These are phyloP conservation scores for Aphelenchoides avenae DNA, from an alignment of 1,140 invertebrate genomes.

Conservation along the genomic window DNA sequence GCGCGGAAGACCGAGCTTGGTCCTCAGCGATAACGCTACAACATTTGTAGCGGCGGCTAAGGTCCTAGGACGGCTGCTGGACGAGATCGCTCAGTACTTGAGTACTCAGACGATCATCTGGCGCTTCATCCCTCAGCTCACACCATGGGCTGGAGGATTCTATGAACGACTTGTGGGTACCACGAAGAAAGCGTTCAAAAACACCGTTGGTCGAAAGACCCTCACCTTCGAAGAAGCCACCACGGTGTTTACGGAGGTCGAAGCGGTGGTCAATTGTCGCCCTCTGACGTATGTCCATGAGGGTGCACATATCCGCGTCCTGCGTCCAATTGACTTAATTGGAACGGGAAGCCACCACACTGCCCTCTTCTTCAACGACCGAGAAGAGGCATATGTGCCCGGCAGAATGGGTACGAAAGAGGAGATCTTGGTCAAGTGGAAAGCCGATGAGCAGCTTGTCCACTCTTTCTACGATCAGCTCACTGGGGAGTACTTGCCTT, in stretches of 20 bases:
- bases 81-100: constrained; percentile 1
- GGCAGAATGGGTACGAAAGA: no score
- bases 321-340: no score
- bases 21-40: constrained; percentile 19
- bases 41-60: constrained; percentile 3
- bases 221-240: constrained; percentile 15
- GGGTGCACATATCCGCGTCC: no score
- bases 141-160: constrained; percentile 22
- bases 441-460: no score
- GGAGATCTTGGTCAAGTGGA: no score
- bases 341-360: no score
- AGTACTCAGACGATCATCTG: constrained; percentile 1
- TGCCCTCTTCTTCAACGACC: no score
- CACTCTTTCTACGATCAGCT: no score
- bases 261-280: no score
- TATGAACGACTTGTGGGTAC: constrained; percentile 22
- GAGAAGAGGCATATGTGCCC: no score
- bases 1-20: constrained; percentile 8
- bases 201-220: not conserved
- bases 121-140: constrained; percentile 15
- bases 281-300: no score
- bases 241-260: constrained; percentile 11
- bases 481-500: no score
- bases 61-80: not conserved
- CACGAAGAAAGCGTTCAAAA: constrained; percentile 19